A percentile compares a stretch with the other conserved stretches of the same genome.
These are phyloP conservation scores for Rhinella marina DNA, from an alignment of 2,797 vertebrate species.

Conservation along the genomic window DNA sequence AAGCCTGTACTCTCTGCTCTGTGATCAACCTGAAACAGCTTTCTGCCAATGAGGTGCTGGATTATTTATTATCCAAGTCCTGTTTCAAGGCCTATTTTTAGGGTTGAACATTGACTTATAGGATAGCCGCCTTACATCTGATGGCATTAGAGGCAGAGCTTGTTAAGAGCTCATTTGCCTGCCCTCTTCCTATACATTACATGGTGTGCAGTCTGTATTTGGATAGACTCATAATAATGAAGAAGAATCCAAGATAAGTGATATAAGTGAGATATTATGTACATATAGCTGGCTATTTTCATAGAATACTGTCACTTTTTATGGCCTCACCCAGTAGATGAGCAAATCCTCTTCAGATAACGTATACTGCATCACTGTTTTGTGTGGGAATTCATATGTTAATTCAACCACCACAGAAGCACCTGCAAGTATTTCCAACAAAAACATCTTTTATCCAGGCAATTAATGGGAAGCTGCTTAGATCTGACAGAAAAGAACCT, in stretches of 20 bases:
- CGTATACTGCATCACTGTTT: neutral
- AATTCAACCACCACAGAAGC: constrained; percentile 14
- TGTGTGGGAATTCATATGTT: constrained; percentile 13
- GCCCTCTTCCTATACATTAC: too few species aligned
- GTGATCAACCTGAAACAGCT: too few species aligned
- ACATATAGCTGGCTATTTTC: neutral
- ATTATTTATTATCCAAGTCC: too few species aligned
- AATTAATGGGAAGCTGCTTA: constrained; percentile 8
- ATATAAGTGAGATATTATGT: neutral
- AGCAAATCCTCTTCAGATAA: neutral
- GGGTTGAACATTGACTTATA: too few species aligned
- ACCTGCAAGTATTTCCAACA: constrained; percentile 23
- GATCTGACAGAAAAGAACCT: constrained; percentile 32
- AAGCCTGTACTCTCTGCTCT: too few species aligned
- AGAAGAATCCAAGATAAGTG: too few species aligned
- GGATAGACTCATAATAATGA: too few species aligned
- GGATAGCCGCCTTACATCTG: too few species aligned
- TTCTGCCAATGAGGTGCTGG: too few species aligned
- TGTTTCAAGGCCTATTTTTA: too few species aligned
- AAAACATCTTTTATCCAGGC: constrained; percentile 33
- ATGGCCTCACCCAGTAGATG: neutral
- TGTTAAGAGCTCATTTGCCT: too few species aligned
- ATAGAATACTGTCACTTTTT: neutral
- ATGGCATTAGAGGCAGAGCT: too few species aligned
- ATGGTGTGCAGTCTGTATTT: neutral